These are phyloP conservation scores for Cydia strobilella DNA, from an alignment of 1,140 invertebrate genomes.

Conservation along the genomic window DNA sequence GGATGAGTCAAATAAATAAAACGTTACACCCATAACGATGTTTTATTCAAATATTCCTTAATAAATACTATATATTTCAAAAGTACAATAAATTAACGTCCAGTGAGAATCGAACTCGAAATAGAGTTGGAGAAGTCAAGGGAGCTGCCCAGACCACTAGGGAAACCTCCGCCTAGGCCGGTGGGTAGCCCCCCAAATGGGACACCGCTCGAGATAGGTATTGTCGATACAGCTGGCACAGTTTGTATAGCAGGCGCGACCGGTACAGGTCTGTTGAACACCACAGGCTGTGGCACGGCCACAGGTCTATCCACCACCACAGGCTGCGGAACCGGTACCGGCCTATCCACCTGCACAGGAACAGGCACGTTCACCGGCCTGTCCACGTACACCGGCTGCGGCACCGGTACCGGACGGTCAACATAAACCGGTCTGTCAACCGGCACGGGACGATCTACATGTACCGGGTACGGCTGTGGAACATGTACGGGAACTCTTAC, in stretches of 20 bases:
- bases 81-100: constrained; percentile 2
- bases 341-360: constrained; percentile 67
- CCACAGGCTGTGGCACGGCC: constrained; percentile 62
- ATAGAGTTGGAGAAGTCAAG: neutral
- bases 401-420: constrained; percentile 68
- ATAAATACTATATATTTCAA: constrained; percentile 19
- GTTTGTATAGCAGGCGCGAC: constrained; percentile 39
- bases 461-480: constrained; percentile 72
- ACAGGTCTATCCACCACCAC: constrained; percentile 67
- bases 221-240: constrained; percentile 31
- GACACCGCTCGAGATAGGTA: neutral
- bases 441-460: constrained; percentile 66
- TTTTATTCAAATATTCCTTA: constrained; percentile 27
- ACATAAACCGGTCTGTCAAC: constrained; percentile 74
- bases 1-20: constrained; percentile 7
- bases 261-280: constrained; percentile 52
- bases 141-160: neutral
- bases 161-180: neutral
- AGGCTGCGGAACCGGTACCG: constrained; percentile 68
- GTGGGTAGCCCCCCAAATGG: neutral
- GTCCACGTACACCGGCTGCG: constrained; percentile 66
- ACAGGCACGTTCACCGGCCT: constrained; percentile 64
- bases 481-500: constrained; percentile 67
- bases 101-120: constrained; percentile 10
- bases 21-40: constrained; percentile 26